A percentile compares a stretch with the other conserved stretches of the same genome.
Evolutionary conservation across 1,140 invertebrate species (phyloP).

Genomic region (Cotesia glomerata): DNA sequence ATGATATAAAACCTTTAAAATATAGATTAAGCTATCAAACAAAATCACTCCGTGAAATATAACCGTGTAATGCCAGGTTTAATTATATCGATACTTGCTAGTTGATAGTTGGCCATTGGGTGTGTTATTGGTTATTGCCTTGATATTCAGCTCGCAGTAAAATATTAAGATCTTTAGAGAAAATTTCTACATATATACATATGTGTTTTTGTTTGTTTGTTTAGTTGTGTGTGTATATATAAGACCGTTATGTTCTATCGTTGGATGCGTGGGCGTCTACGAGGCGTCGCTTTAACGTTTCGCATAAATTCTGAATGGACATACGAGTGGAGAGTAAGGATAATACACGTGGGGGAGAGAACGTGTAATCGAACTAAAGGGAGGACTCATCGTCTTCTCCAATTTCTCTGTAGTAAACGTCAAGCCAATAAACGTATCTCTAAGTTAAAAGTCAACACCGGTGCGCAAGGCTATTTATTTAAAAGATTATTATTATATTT

Average conservation of each 20-base stretch:
- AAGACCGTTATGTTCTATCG: slow-evolving; percentile 38
- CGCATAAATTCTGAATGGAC: slow-evolving; percentile 49
- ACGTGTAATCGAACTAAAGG: slow-evolving; percentile 5
- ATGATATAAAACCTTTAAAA: too few species aligned
- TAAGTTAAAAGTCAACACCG: slow-evolving; percentile 39
- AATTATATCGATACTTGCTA: slow-evolving; percentile 12
- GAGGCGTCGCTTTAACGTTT: slow-evolving; percentile 54
- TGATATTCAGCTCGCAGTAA: neutral
- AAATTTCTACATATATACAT: too few species aligned
- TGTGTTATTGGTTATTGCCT: neutral
- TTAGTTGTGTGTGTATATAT: neutral
- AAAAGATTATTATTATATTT: slow-evolving; percentile 5
- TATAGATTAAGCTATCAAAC: neutral
- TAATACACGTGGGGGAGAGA: slow-evolving; percentile 18
- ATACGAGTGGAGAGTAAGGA: slow-evolving; percentile 18
- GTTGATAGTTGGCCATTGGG: neutral
- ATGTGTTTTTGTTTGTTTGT: too few species aligned
- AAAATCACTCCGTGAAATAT: slow-evolving; percentile 2
- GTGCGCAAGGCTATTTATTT: slow-evolving; percentile 19
- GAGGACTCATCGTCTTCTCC: slow-evolving; percentile 44
- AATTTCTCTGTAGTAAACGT: slow-evolving; percentile 54
- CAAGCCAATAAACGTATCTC: slow-evolving; percentile 47
- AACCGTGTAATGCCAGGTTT: slow-evolving; percentile 10
- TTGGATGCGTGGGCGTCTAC: slow-evolving; percentile 48
- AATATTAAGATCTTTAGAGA: too few species aligned